Conservation (phyloP, 2,888 invertebrate genomes). For the Hemithea aestivaria region DNA sequence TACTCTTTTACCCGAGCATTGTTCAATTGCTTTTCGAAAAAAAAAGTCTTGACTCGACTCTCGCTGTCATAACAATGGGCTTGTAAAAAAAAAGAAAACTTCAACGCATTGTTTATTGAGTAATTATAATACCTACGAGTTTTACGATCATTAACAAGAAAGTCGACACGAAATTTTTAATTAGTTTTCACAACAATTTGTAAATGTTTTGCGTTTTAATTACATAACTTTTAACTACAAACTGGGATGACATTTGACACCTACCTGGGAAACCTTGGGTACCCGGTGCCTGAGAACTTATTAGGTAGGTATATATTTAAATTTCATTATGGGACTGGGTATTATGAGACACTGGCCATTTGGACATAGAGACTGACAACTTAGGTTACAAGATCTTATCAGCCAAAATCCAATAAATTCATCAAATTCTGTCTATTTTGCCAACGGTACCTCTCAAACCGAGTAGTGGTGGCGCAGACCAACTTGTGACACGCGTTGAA, state of each 20-base stretch:
- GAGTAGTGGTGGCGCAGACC: conserved; percentile 9
- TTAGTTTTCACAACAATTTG: conserved; percentile 2
- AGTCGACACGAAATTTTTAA: conserved; percentile 17
- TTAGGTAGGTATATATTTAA: no score
- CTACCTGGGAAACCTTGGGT: no score
- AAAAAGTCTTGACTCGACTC: conserved; percentile 25
- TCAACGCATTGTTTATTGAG: conserved; percentile 12
- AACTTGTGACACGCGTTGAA: conserved; percentile 24
- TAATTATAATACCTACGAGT: conserved; percentile 12
- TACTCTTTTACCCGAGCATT: conserved; percentile 21
- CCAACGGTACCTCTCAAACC: conserved; percentile 4
- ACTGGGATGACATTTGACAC: no score
- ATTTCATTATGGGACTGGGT: no score
- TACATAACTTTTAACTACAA: no score
- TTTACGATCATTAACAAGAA: conserved; percentile 7
- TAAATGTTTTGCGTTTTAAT: no score
- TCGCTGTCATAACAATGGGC: conserved; percentile 25
- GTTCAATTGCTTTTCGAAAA: conserved; percentile 23
- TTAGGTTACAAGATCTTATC: no score
- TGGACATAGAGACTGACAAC: no score
- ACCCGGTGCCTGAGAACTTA: no score
- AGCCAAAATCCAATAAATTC: no score
- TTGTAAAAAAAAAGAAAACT: conserved; percentile 24
- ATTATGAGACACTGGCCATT: no score
- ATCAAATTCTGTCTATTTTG: conserved; percentile 1